Evolutionary conservation across 2,797 vertebrate species (phyloP), one percentile per base, ranked within the genome.

Genomic region (Sardinella longiceps): DNA sequence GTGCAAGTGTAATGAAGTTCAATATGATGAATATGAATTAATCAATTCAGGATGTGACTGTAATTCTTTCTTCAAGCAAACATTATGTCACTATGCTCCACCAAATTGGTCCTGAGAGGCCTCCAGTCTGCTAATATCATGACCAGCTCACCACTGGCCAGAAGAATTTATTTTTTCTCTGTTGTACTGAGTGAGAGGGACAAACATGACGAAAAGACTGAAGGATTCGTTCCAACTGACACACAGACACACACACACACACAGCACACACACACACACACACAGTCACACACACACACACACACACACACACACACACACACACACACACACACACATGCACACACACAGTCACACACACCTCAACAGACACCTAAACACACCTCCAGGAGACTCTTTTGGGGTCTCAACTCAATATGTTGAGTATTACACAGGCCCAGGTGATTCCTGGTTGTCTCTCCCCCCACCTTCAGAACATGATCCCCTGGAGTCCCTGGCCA

Each of bases 381-480:
- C 95, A 95, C 93, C 94, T 95, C 93, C 92, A 92, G 88, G 93
- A 92, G 90, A 89, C 91, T 88, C 94, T 94, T 77, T 39, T 77
- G 89, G 91, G 94, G 90, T 94, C 88, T 92, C 91, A 92, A 90
- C 93, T 94, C 95, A 97, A 96, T 97, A 93, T 98, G 97, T 97
- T 97, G 96, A 96, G 95, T 94, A 96, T 98, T 98, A 98, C 96
- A 96, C 87, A 95, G 95, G 39, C 70, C 94, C 97, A 97, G 96
- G 97, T 97, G 96, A 98, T 97, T 96, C 95, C 90, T 93, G 89
- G 92, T 92, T 93, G 91, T 95, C 92, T 91, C 93, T 12, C 91
- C 93, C 93, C 92, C 91, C 93, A 11, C 91, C 93, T 93, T 94
- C 93, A 91, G 95, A 97, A 97, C 95, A 95, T 90, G 93, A 96